phyloP scores from a whole-genome alignment of 2,888 invertebrate genomes.

The Lumbricus terrestris region DNA sequence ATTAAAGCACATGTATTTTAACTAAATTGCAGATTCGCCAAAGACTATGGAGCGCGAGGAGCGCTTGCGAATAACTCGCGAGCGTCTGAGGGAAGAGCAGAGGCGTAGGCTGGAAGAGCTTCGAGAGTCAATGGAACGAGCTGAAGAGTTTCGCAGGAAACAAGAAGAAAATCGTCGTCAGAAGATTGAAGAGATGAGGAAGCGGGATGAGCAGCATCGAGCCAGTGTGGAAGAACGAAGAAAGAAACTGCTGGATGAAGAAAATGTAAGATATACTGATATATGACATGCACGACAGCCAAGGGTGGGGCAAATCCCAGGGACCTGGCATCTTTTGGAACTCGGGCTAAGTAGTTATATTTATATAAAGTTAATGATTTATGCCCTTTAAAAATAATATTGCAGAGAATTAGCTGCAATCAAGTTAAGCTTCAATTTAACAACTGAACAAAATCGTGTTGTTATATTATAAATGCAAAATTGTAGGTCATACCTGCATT shows the following conservation, averaged over 20 bases:
- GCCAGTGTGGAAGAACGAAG: constrained; percentile 24
- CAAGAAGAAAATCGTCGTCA: constrained; percentile 24
- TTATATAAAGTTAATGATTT: no score
- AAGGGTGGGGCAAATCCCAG: no score
- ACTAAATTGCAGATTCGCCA: constrained; percentile 15
- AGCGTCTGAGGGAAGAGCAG: not conserved
- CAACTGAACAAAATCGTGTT: no score
- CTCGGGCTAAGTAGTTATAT: no score
- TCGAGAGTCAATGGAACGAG: constrained; percentile 14
- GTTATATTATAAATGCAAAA: no score
- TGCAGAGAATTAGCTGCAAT: no score
- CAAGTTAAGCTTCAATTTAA: no score
- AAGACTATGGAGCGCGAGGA: constrained; percentile 27
- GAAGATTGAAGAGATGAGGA: constrained; percentile 19
- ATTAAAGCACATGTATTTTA: not conserved
- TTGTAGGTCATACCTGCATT: no score
- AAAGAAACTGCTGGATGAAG: constrained; percentile 5
- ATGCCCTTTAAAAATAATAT: no score
- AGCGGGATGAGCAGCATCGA: constrained; percentile 24
- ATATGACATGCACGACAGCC: no score
- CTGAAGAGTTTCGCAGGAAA: constrained; percentile 27
- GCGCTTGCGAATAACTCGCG: constrained; percentile 13
- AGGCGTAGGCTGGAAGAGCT: constrained; percentile 22
- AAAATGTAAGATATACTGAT: constrained; percentile 17
- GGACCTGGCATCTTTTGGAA: no score